Evolutionary conservation across 2,888 invertebrate genomes (phyloP), one percentile per base, ranked within the genome.

Genomic region (Mythimna lalbum): DNA sequence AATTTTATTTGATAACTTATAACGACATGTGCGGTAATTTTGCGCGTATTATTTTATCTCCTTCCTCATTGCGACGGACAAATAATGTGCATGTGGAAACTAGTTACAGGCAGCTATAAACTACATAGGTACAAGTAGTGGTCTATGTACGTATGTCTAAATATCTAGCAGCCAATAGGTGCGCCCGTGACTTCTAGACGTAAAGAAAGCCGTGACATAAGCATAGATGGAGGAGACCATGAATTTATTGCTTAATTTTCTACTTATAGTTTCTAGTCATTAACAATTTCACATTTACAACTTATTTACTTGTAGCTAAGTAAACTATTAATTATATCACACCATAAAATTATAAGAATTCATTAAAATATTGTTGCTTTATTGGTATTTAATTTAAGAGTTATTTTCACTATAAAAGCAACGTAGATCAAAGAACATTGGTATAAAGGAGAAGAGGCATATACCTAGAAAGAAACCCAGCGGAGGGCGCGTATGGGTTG

Each of bases 121-220:
- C 43, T 27, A 49, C 19, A 39, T 43, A 49, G 10, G 21, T 14
- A 17, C 49, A 65, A 50, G 21, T 57, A 59, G 23, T 43, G 21
- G 14, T 19, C 19, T 53, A 21, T 57, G 21, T 60, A 52, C 21
- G 53, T 68, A 56, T 50, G 59, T 60, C 50, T 65, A 23, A 50
- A 65, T 61, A 75, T 31, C 56, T 66, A 43, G 31, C 33, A 69
- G 47, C 50, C 19, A 69, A 55, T 52, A 63, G 53, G 39, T 59
- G 67, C 55, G 61, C 63, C 73, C 53, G n/a, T 31, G 65, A 56
- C 49, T 69, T 59, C 21, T 52, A 74, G 49, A 59, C 43, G 56
- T 53, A 70, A 64, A 73, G 84, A 84, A 84, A 84, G 74, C 69
- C 36, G 63, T 83, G 70, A 74, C 69, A 76, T 75, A 78, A 81